Base-by-base conservation (phyloP, 2,888 invertebrate genomes). In the Theristus sp. region DNA sequence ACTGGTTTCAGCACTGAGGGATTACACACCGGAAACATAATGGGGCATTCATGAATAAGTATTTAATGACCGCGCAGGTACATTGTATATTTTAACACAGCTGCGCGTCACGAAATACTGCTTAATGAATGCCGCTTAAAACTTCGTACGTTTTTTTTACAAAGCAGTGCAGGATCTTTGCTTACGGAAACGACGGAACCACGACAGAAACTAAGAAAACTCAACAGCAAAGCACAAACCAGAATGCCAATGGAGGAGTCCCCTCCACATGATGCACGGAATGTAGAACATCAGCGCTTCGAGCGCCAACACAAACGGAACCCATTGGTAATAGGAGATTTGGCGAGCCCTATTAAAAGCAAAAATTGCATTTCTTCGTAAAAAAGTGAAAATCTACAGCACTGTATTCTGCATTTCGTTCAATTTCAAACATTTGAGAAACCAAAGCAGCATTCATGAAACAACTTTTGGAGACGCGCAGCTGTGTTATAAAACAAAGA, bases 281-380 rank as follows among this genome's bases (percentile, higher is more conserved):
- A 78, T 70, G 69, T 78, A 78, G 67, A 79, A 79, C 62, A 78
- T 68, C 57, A 79, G 67, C 10, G 78, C 78, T 66, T 79, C 77
- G 58, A 76, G 70, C 24, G 78, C 73, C 26, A 78, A 70, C 57
- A 79, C 77, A 71, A 78, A 76, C 24, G 78, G 73, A 52, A 73
- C 73, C 73, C 73, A 73, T 66, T 73, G 73, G 62, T 73, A 73
- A 64, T 73, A 73, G 63, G 62, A 76, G 63, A 72, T 68, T 62
- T 71, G 72, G 30, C 71, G 64, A 24, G 71, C 68, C 63, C 72
- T 72, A 64, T 61, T 69, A 13, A 20, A 3, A 49, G 3, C 13
- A n/a, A 49, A 49, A 49, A 3, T 6, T 3, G n/a, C n/a, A 17
- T 20, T n/a, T 17, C 3, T 49, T n/a, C 3, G 3, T 17, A 49